Evolutionary conservation across 2,888 invertebrate genomes (phyloP).

Genomic region (Plusia festucae): DNA sequence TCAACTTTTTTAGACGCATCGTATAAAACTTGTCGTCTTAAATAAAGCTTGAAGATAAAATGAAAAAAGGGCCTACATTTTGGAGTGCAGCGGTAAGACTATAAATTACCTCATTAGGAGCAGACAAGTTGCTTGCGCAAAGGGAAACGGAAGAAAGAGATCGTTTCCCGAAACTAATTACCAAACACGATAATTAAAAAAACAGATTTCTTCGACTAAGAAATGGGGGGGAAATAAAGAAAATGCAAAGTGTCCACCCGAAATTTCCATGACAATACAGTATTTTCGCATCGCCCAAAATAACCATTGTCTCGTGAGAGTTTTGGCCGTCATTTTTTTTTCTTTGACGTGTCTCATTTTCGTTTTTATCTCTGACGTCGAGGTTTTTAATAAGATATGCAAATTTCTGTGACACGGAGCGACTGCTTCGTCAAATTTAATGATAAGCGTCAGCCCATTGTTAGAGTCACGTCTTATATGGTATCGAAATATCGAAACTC

Average conservation of each 20-base stretch:
- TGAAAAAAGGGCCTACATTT: constrained; percentile 44
- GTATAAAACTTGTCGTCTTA: constrained; percentile 9
- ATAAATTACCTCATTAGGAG: constrained; percentile 86
- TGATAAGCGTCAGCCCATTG: constrained; percentile 66
- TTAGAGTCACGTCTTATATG: constrained; percentile 56
- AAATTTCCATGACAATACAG: constrained; percentile 88
- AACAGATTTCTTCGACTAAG: constrained; percentile 83
- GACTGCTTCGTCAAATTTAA: constrained; percentile 71
- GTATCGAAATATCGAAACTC: constrained; percentile 49
- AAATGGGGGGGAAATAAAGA: constrained; percentile 84
- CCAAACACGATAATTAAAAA: constrained; percentile 89
- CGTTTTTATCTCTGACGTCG: constrained; percentile 85
- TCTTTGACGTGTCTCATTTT: constrained; percentile 87
- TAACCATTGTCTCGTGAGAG: constrained; percentile 85
- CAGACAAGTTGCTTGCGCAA: constrained; percentile 82
- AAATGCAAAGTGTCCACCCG: constrained; percentile 87
- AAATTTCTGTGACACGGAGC: constrained; percentile 77
- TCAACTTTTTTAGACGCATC: neutral
- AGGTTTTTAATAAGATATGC: constrained; percentile 88
- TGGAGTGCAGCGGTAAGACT: constrained; percentile 67
- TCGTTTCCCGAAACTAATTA: constrained; percentile 88
- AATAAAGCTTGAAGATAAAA: constrained; percentile 42
- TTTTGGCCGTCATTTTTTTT: constrained; percentile 81
- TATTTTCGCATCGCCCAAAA: constrained; percentile 86
- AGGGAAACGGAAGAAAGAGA: constrained; percentile 81